Evolutionary conservation across 2,113 vertebrate species (phyloP).

Genomic region (Meleagris gallopavo): DNA sequence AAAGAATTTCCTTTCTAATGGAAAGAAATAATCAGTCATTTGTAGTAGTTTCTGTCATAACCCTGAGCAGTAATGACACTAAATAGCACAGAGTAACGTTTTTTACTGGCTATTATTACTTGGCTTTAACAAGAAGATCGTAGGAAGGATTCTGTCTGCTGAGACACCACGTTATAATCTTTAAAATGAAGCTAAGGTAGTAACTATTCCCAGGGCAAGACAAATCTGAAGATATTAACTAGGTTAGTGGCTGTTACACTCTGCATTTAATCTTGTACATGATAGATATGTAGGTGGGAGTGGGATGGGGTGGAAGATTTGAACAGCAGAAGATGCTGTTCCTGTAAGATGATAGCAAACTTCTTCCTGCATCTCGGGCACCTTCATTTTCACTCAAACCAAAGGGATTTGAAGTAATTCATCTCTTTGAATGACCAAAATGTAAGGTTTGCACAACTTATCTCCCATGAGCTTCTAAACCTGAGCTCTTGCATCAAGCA

Average conservation of each 20-base stretch:
- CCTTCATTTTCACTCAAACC: neutral
- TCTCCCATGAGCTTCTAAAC: neutral
- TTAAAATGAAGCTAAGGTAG: constrained; percentile 45
- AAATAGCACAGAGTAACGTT: constrained; percentile 24
- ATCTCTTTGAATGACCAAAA: neutral
- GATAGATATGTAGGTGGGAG: neutral
- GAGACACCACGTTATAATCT: constrained; percentile 28
- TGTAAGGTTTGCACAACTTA: neutral
- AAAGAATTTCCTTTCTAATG: constrained; percentile 29
- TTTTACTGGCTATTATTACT: constrained; percentile 23
- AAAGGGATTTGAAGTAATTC: neutral
- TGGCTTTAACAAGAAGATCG: constrained; percentile 30
- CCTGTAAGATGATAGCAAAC: neutral
- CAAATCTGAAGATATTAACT: constrained; percentile 33
- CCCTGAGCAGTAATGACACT: neutral
- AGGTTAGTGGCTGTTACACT: constrained; percentile 30
- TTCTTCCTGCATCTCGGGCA: neutral
- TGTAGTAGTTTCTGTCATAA: neutral
- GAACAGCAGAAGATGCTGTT: neutral
- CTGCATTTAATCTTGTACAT: constrained; percentile 20
- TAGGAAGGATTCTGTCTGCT: constrained; percentile 19
- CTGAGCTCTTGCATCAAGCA: neutral
- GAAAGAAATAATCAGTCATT: constrained; percentile 37
- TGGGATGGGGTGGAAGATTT: neutral
- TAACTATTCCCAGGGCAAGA: constrained; percentile 34